Conservation (phyloP, 2,797 vertebrate genomes). For the Rhodeus uyekii region DNA sequence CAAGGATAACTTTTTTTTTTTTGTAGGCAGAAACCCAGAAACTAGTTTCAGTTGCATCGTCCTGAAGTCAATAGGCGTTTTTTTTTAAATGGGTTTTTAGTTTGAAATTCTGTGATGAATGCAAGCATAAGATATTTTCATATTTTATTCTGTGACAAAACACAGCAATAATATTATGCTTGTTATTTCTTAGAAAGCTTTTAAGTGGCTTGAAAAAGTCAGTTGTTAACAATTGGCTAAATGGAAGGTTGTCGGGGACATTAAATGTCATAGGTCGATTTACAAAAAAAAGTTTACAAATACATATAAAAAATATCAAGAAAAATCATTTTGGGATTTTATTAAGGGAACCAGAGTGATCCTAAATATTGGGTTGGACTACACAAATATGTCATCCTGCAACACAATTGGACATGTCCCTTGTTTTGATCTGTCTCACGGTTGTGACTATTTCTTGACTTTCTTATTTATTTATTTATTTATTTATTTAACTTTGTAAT, state of each 20-base stretch:
- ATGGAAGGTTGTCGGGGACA: background rate
- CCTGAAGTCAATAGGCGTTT: background rate
- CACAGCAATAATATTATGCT: background rate
- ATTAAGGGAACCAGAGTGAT: no score
- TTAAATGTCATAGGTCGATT: background rate
- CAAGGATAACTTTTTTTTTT: background rate
- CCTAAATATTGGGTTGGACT: no score
- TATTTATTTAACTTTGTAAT: no score
- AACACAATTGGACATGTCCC: no score
- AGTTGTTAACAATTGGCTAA: background rate
- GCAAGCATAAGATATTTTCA: background rate
- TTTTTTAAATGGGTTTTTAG: background rate
- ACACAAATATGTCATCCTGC: no score
- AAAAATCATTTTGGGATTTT: no score
- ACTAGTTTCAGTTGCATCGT: background rate
- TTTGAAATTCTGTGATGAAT: background rate
- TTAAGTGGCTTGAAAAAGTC: background rate
- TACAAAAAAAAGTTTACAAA: no score
- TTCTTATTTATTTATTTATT: background rate
- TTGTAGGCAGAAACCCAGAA: background rate
- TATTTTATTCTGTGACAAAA: background rate
- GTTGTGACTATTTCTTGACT: background rate
- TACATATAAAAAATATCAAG: no score
- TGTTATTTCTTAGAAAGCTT: background rate
- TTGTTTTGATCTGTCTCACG: no score